phyloP scores from a whole-genome alignment of 2,797 vertebrate genomes.

The Hyperoplus immaculatus region DNA sequence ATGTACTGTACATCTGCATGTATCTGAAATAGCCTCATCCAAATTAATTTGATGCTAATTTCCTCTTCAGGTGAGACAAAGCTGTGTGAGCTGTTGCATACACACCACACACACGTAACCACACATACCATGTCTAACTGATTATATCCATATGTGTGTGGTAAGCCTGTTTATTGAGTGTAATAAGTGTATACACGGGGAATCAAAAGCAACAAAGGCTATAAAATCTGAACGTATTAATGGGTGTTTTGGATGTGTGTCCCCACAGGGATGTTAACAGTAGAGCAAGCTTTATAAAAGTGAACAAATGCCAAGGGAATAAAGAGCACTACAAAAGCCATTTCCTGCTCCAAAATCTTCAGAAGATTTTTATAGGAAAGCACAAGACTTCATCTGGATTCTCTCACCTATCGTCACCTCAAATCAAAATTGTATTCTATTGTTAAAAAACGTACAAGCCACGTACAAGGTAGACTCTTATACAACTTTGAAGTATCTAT shows the following conservation, averaged over 20 bases:
- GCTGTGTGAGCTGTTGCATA: constrained; percentile 2
- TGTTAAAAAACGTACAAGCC: not conserved
- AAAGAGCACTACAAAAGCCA: constrained; percentile 1
- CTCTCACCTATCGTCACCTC: not conserved
- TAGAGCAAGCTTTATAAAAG: constrained; percentile 48
- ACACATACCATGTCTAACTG: constrained; percentile 11
- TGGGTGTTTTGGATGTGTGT: constrained; percentile 32
- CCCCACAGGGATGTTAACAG: constrained; percentile 27
- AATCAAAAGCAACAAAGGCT: constrained; percentile 50
- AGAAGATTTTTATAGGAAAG: constrained; percentile 8
- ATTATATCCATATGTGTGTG: constrained; percentile 44
- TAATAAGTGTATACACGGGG: constrained; percentile 37
- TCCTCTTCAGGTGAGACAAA: constrained; percentile 11
- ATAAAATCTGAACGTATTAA: constrained; percentile 61
- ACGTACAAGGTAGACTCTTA: constrained; percentile 6
- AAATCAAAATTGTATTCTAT: constrained; percentile 27
- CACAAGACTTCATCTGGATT: constrained; percentile 12
- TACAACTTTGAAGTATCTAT: constrained; percentile 1
- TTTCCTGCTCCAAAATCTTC: constrained; percentile 34
- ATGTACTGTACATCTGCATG: constrained; percentile 4
- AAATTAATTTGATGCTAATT: constrained; percentile 27
- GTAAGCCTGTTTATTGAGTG: constrained; percentile 47
- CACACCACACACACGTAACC: constrained; percentile 11
- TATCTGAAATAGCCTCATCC: constrained; percentile 21
- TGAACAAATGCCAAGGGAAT: constrained; percentile 33